Conservation (phyloP, 1,140 invertebrate genomes). For the Tetragnatha versicolor region DNA sequence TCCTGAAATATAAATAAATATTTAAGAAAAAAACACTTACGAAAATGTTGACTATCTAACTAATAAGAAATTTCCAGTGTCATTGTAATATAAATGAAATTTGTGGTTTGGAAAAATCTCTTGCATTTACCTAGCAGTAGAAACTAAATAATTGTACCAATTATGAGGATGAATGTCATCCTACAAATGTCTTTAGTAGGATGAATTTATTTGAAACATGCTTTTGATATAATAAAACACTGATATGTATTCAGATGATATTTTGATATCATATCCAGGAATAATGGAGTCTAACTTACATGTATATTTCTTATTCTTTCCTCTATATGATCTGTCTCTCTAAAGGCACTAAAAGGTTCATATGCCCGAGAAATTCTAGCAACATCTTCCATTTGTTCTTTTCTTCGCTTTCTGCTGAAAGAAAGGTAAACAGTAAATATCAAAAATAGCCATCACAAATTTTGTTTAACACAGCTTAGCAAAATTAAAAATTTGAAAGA, state of each 20-base stretch:
- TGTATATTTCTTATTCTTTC: constrained; percentile 1
- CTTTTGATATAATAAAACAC: background rate
- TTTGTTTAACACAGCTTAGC: no score
- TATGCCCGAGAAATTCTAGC: constrained; percentile 31
- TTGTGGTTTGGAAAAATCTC: background rate
- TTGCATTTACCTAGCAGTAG: background rate
- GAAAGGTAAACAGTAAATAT: background rate
- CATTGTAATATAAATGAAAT: background rate
- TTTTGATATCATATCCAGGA: background rate
- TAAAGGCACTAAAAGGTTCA: constrained; percentile 46
- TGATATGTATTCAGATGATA: background rate
- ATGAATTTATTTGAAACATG: background rate
- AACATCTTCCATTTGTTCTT: constrained; percentile 45
- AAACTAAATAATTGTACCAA: background rate
- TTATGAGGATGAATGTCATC: background rate
- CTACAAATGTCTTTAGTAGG: background rate
- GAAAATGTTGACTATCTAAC: background rate
- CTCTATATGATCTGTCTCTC: constrained; percentile 16
- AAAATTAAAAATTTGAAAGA: no score
- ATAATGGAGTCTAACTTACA: constrained; percentile 8
- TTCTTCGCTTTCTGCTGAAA: constrained; percentile 22
- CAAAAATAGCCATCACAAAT: no score
- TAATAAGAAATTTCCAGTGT: background rate
- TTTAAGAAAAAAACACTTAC: background rate
- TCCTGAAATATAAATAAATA: constrained; percentile 5